phyloP scores from a whole-genome alignment of 2,113 vertebrate genomes.

The Spheniscus mendiculus region DNA sequence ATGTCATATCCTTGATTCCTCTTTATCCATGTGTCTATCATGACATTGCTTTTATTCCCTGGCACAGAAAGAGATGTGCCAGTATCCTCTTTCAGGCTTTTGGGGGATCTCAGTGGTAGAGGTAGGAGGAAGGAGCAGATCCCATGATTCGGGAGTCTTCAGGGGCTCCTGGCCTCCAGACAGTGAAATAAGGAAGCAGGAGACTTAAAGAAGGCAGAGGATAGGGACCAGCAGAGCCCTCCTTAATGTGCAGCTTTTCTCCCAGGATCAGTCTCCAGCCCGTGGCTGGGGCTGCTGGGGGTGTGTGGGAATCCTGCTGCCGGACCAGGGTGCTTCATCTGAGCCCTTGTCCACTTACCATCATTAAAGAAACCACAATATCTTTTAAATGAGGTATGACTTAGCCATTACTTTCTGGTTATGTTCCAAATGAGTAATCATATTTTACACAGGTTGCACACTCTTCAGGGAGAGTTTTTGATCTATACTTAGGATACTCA shows the following conservation, averaged over 20 bases:
- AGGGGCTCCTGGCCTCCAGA: neutral
- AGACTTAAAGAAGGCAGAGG: neutral
- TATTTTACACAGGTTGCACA: conserved; percentile 20
- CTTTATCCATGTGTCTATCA: neutral
- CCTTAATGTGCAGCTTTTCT: neutral
- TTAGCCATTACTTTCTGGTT: conserved; percentile 40
- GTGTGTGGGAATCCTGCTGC: neutral
- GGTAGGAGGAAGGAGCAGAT: neutral
- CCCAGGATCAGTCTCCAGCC: neutral
- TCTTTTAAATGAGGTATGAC: conserved; percentile 12
- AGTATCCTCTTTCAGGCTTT: neutral
- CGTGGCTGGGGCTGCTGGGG: neutral
- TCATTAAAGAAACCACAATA: neutral
- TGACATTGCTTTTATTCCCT: neutral
- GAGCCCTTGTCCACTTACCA: neutral
- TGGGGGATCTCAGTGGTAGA: neutral
- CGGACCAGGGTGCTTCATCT: neutral
- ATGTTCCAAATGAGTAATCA: conserved; percentile 34
- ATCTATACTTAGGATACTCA: conserved; percentile 23
- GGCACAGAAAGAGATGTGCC: neutral
- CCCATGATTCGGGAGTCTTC: neutral
- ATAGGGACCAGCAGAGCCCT: neutral
- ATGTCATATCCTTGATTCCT: neutral
- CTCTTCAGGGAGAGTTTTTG: conserved; percentile 44
- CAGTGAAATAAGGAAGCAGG: neutral